These are phyloP conservation scores for Mustelus asterias DNA, from an alignment of 2,113 vertebrate species.

Conservation along the genomic window DNA sequence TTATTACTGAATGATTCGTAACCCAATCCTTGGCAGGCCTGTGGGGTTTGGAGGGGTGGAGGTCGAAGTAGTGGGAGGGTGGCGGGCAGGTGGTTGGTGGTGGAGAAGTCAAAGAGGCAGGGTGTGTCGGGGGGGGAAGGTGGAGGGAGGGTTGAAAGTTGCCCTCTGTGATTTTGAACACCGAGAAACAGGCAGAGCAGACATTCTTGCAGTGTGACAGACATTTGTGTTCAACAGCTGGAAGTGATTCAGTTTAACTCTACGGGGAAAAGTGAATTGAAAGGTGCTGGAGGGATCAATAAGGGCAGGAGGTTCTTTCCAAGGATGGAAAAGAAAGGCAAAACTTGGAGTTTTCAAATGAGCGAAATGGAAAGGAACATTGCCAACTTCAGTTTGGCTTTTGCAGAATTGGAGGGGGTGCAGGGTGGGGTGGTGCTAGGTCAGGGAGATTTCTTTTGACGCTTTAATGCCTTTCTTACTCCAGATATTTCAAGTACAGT, in stretches of 20 bases:
- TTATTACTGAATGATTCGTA: not conserved
- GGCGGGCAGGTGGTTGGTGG: not conserved
- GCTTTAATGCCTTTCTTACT: not conserved
- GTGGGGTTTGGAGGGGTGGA: not conserved
- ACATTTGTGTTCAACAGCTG: not conserved
- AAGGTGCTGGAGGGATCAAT: not conserved
- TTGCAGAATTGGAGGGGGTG: not conserved
- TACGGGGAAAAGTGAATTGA: not conserved
- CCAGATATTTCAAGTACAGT: not conserved
- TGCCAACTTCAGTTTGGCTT: not conserved
- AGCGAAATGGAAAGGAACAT: not conserved
- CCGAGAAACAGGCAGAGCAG: not conserved
- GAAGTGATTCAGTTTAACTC: not conserved
- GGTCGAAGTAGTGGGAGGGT: rapidly evolving
- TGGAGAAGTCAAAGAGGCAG: not conserved
- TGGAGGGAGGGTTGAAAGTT: not conserved
- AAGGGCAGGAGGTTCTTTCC: not conserved
- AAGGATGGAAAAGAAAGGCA: not conserved
- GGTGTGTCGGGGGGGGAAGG: not conserved
- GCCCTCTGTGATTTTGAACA: not conserved
- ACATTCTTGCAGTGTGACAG: not conserved
- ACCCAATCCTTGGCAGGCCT: not conserved
- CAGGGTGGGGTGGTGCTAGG: not conserved
- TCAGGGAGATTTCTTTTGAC: not conserved
- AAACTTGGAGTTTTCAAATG: not conserved